Evolutionary conservation across 2,797 vertebrate genomes (phyloP).

Genomic region (Pteropus rufus): DNA sequence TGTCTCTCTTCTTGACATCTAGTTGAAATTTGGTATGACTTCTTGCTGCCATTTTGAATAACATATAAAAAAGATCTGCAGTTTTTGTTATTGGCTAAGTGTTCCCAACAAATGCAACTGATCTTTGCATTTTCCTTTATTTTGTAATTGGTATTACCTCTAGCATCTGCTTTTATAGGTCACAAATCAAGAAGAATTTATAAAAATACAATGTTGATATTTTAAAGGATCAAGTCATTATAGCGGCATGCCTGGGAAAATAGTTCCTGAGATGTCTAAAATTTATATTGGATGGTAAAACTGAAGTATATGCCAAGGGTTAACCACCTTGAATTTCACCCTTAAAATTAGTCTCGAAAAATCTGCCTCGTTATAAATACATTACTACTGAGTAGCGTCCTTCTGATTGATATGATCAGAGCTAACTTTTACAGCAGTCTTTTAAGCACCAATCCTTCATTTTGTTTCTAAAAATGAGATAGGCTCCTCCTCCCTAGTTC

Average conservation of each 20-base stretch:
- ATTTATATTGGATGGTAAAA: conserved; percentile 81
- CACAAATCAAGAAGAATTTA: conserved; percentile 68
- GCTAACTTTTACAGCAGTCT: conserved; percentile 85
- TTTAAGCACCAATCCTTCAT: conserved; percentile 89
- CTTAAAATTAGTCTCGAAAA: conserved; percentile 82
- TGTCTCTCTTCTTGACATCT: neutral
- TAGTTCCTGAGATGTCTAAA: conserved; percentile 70
- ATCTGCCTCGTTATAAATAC: conserved; percentile 84
- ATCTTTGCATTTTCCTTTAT: neutral
- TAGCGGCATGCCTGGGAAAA: conserved; percentile 65
- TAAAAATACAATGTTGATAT: conserved; percentile 71
- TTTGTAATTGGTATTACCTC: neutral
- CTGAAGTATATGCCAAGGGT: conserved; percentile 78
- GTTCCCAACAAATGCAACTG: neutral
- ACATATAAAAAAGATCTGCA: neutral
- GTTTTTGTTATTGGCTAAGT: neutral
- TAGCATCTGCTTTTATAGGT: conserved; percentile 31
- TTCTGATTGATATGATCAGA: conserved; percentile 86
- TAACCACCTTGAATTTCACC: conserved; percentile 82
- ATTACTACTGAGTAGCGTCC: conserved; percentile 74
- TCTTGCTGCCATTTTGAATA: conserved; percentile 16
- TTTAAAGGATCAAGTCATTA: conserved; percentile 46
- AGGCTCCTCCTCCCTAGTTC: conserved; percentile 69
- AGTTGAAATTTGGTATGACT: neutral
- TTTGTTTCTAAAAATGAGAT: conserved; percentile 82